Evolutionary conservation across 2,888 invertebrate species (phyloP), one percentile per base, ranked within the genome.

Genomic region (Cheilosia grossa): DNA sequence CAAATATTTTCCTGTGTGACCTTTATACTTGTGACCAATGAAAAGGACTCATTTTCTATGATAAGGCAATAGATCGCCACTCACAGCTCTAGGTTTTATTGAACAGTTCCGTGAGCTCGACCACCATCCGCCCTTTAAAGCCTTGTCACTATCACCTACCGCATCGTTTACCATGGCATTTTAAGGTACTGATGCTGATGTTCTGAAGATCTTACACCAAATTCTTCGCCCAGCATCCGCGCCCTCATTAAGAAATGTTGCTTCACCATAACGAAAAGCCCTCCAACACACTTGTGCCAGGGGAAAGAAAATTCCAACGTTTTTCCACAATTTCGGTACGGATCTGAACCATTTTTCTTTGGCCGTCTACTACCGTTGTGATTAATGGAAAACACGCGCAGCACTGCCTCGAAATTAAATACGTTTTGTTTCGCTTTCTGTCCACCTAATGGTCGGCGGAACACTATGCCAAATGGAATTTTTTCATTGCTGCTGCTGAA

Each of bases 371-470:
- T 72, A 77, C 58, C 61, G 56, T 63, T 82, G 78, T 73, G 70
- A 78, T 73, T 82, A 82, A 82, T 82, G 67, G 44, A 42, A 51
- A 67, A 73, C 72, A 82, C 61, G 67, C 67, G 77, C 70, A 72
- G 44, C 53, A 33, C 40, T 61, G 61, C 54, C 77, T 49, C 30
- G 49, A 54, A 72, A 54, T 33, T 40, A 44, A 44, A 59, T 49
- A 44, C 40, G 10, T 33, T 69, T 53, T 40, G 47, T 30, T 40
- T 24, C 17, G 30, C n/a, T 66, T 54, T 59, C 37, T 58, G 69
- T 70, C 54, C 53, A 49, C 40, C 73, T 83, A 80, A 83, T 80
- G 69, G 79, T 70, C 64, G 42, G 73, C 69, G 44, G 74, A 74
- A 53, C 80, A 49, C 69, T 74, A 83, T 74, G 79, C 67, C 69